A percentile compares a stretch with the other conserved stretches of the same genome.
Evolutionary conservation across 2,113 vertebrate species (phyloP).

Genomic region (Melozone crissalis): DNA sequence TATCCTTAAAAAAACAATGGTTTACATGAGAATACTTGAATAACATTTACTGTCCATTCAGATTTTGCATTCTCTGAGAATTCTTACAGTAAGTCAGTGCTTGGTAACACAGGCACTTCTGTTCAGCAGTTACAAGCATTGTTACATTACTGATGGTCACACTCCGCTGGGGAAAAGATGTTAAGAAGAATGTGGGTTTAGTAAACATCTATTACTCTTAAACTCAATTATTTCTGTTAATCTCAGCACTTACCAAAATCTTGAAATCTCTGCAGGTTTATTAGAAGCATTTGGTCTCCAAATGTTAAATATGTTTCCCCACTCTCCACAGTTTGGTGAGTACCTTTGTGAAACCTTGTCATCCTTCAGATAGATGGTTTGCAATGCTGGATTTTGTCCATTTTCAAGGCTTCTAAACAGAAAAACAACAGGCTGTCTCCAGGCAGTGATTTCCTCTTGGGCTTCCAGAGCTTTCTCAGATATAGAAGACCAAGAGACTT

Average conservation of each 20-base stretch:
- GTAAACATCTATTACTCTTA: neutral
- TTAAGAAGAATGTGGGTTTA: neutral
- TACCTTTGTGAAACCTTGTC: neutral
- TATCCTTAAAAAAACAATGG: neutral
- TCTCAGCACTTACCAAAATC: neutral
- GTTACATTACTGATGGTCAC: neutral
- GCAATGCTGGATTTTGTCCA: neutral
- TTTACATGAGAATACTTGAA: neutral
- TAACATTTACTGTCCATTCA: neutral
- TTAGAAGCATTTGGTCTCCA: neutral
- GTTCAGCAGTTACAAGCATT: fast-evolving
- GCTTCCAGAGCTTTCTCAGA: neutral
- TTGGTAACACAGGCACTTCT: neutral
- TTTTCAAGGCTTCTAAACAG: neutral
- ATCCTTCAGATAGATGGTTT: neutral
- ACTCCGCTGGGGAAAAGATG: neutral
- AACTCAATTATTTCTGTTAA: neutral
- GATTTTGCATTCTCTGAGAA: neutral
- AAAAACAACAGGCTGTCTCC: neutral
- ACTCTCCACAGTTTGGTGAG: neutral
- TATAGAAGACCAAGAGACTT: neutral
- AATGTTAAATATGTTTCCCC: neutral
- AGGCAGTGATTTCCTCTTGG: neutral
- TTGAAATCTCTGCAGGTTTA: neutral
- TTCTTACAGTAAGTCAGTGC: neutral